These are phyloP conservation scores for Leucoraja ocellata DNA, from an alignment of 2,797 vertebrate genomes.

Conservation along the genomic window DNA sequence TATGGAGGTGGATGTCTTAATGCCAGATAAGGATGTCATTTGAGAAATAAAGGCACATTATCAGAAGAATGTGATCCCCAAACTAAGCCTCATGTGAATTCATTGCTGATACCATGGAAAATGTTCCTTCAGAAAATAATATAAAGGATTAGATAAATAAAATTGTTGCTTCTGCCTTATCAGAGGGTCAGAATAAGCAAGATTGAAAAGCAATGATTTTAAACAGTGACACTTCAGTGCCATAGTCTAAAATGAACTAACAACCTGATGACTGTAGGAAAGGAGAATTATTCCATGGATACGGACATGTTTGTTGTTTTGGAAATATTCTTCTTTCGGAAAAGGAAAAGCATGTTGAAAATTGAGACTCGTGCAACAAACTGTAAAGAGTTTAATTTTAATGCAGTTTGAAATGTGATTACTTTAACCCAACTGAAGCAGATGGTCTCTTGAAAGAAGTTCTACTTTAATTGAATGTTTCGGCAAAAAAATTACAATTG, in stretches of 20 bases:
- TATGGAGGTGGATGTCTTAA: too few species aligned
- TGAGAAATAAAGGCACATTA: background rate
- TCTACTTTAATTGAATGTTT: background rate
- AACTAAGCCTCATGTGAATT: background rate
- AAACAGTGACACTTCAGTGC: background rate
- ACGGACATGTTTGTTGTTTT: too few species aligned
- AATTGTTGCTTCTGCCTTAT: background rate
- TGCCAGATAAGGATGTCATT: background rate
- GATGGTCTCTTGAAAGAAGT: background rate
- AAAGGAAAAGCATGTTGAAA: background rate
- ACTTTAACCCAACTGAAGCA: background rate
- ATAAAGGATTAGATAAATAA: background rate
- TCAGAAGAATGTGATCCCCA: background rate
- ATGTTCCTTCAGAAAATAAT: background rate
- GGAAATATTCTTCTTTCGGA: background rate
- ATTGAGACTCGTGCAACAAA: background rate
- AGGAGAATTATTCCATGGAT: background rate
- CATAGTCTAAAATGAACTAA: background rate
- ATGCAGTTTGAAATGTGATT: background rate
- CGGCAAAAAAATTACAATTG: background rate
- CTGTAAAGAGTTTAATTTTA: background rate
- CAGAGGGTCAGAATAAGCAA: background rate
- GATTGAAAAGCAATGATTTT: background rate
- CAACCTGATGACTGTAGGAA: background rate
- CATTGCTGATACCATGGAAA: background rate